Evolutionary conservation across 1,140 invertebrate species (phyloP).

Genomic region (Campoletis sonorensis): DNA sequence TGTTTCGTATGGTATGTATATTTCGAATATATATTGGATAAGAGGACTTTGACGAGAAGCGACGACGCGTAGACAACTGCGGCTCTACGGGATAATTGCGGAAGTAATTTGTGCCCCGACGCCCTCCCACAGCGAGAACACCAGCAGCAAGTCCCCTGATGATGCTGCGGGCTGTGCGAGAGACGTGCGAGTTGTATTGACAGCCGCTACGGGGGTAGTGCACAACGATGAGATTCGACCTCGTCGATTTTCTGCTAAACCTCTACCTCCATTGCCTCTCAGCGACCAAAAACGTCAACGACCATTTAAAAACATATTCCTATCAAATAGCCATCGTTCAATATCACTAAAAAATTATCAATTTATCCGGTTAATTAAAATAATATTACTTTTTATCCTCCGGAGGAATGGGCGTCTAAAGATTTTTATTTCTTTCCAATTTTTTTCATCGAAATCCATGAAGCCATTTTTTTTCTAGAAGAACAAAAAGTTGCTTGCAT

Average conservation of each 20-base stretch:
- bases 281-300: not conserved
- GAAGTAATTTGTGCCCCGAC: conserved; percentile 39
- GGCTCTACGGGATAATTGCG: conserved; percentile 34
- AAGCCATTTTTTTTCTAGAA: too few species aligned
- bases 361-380: not conserved
- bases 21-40: not conserved
- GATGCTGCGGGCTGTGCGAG: conserved; percentile 32
- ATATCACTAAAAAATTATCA: not conserved
- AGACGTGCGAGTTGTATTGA: conserved; percentile 42
- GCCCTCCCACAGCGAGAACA: conserved; percentile 35
- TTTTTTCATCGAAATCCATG: too few species aligned
- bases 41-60: conserved; percentile 40
- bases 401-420: too few species aligned
- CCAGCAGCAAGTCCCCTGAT: conserved; percentile 8
- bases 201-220: conserved; percentile 31
- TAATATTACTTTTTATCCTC: not conserved
- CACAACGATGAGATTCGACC: conserved; percentile 19
- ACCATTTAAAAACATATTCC: not conserved
- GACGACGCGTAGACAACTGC: conserved; percentile 44
- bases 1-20: not conserved
- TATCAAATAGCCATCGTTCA: not conserved
- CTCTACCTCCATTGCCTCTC: not conserved
- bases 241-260: conserved; percentile 29
- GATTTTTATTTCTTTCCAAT: too few species aligned
- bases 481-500: too few species aligned